Conservation (phyloP, 2,888 invertebrate genomes). For the Sceliomorpha sp. region DNA sequence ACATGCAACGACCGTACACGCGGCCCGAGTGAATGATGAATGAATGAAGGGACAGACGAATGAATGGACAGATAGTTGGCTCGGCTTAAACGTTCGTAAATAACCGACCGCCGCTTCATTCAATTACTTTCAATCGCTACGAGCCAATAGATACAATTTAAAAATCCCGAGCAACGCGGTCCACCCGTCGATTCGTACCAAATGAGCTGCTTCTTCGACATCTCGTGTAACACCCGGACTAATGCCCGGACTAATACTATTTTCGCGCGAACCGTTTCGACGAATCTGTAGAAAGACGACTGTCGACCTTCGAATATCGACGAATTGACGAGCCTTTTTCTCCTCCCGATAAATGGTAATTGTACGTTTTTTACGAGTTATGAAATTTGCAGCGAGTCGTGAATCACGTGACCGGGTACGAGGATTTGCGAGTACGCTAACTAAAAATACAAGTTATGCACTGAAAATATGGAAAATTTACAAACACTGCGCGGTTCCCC, state of each 20-base stretch:
- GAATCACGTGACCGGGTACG: too few relatives aligned
- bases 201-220: slow-evolving; percentile 31
- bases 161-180: slow-evolving; percentile 66
- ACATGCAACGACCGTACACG: slow-evolving; percentile 77
- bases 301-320: too few relatives aligned
- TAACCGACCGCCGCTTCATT: slow-evolving; percentile 80
- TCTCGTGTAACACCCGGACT: slow-evolving; percentile 14
- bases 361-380: too few relatives aligned
- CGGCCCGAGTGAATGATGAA: slow-evolving; percentile 79
- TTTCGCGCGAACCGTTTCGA: too few relatives aligned
- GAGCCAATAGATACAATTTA: slow-evolving; percentile 81
- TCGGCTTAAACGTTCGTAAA: slow-evolving; percentile 80
- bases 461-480: slow-evolving; percentile 33
- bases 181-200: slow-evolving; percentile 38
- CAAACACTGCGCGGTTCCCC: slow-evolving; percentile 36
- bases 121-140: slow-evolving; percentile 81
- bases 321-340: too few relatives aligned
- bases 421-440: too few relatives aligned
- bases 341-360: too few relatives aligned
- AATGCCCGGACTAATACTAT: slow-evolving; percentile 9
- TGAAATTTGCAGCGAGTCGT: too few relatives aligned
- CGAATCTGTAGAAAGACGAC: too few relatives aligned
- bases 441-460: not conserved
- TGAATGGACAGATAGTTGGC: slow-evolving; percentile 81
- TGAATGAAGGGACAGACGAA: slow-evolving; percentile 81